Base-by-base conservation (phyloP, 2,797 vertebrate genomes). In the Serranus cabrilla region DNA sequence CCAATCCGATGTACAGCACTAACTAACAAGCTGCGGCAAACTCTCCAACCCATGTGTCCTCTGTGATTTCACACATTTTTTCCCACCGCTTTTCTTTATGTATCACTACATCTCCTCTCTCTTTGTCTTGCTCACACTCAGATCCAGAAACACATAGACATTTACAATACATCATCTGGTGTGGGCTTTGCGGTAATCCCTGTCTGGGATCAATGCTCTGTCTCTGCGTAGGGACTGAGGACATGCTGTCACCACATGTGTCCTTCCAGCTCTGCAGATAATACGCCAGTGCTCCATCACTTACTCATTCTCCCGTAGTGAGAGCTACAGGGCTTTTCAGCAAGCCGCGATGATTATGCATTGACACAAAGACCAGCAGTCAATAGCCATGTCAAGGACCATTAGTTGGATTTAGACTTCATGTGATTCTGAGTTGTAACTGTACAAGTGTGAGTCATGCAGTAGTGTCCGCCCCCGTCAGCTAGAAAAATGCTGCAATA, bases 181-280 rank as follows among this genome's bases (percentile, higher is more conserved):
- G 84, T 49, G 71, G 79, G 90, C 78, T 92, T 87, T 85, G 86
- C 80, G 25, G 75, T 92, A 93, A 91, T 92, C 90, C 82, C 52
- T 57, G 74, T 81, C 82, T 86, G 74, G 84, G 87, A 90, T 93
- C 84, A 46, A 94, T 90, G 76, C 62, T 71, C 78, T 59, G 52
- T 82, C 83, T 86, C 78, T 81, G 77, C 71, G 55, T 60, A 63
- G 83, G 72, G 83, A 83, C 88, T 66, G 75, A 84, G 86, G 81
- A 89, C 78, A 78, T 66, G 82, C 87, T 83, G 89, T 89, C 90
- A 77, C 91, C 85, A 75, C 91, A 88, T 84, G 87, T 85, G 88
- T 88, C 84, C 92, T 81, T 85, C 77, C 74, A 80, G 64, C 82
- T 25, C 76, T 74, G 86, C 78, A 89, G 83, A 81, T 83, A 81